Evolutionary conservation across 2,888 invertebrate genomes (phyloP).

Genomic region (Panopea generosa): DNA sequence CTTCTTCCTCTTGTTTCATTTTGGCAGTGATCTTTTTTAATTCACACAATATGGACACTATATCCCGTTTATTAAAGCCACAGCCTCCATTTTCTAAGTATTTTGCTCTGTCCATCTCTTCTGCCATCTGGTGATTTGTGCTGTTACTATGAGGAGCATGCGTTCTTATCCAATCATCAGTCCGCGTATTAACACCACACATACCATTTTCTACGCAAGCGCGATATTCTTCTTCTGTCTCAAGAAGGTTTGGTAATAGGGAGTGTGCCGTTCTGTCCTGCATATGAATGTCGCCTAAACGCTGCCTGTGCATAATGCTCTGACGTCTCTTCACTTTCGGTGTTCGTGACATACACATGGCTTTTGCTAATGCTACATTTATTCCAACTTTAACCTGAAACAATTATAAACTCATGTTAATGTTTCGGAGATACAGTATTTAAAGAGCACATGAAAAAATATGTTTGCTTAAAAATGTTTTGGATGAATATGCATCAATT

Average conservation of each 20-base stretch:
- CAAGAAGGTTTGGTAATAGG: conserved; percentile 97
- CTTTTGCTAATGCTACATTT: conserved; percentile 98
- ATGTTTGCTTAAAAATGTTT: too few species aligned
- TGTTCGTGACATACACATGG: conserved; percentile 98
- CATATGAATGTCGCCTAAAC: conserved; percentile 94
- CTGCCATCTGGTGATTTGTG: conserved; percentile 13
- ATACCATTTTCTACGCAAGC: conserved; percentile 65
- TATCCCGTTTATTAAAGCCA: conserved; percentile 88
- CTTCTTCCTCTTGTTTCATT: conserved; percentile 97
- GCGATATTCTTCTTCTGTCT: conserved; percentile 96
- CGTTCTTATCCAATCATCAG: conserved; percentile 51
- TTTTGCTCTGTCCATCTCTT: conserved; percentile 30
- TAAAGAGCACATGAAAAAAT: too few species aligned
- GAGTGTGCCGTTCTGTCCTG: conserved; percentile 97
- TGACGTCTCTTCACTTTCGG: conserved; percentile 86
- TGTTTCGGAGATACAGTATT: too few species aligned
- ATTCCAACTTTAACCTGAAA: conserved; percentile 97
- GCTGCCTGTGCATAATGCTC: conserved; percentile 89
- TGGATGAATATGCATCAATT: too few species aligned
- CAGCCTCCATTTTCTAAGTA: conserved; percentile 13
- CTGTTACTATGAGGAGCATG: conserved; percentile 19
- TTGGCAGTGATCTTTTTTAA: conserved; percentile 96
- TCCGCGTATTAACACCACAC: conserved; percentile 33
- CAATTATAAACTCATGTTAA: too few species aligned
- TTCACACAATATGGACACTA: conserved; percentile 97